Evolutionary conservation across 2,888 invertebrate species (phyloP).

Genomic region (Calameuta filiformis): DNA sequence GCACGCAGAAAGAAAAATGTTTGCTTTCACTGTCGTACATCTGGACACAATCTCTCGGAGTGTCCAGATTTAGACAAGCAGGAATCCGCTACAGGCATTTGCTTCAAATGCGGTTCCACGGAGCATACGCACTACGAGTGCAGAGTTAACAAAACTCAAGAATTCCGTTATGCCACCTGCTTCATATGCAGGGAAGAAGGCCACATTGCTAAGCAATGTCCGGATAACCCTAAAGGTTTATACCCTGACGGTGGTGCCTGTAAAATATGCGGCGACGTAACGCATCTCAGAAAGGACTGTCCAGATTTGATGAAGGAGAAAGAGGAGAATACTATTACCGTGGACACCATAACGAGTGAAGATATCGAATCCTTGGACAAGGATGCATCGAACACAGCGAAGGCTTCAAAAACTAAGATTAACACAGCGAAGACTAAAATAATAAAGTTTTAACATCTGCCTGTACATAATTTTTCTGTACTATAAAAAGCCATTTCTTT

Average conservation of each 20-base stretch:
- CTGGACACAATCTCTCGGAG: slow-evolving; percentile 83
- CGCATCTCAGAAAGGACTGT: slow-evolving; percentile 86
- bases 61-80: slow-evolving; percentile 78
- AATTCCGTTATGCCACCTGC: slow-evolving; percentile 86
- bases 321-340: slow-evolving; percentile 51
- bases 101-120: slow-evolving; percentile 91
- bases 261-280: slow-evolving; percentile 85
- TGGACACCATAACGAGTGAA: slow-evolving; percentile 44
- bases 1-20: slow-evolving; percentile 76
- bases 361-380: slow-evolving; percentile 51
- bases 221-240: slow-evolving; percentile 86
- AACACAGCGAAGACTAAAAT: slow-evolving; percentile 45
- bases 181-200: slow-evolving; percentile 90
- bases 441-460: slow-evolving; percentile 49
- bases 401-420: slow-evolving; percentile 5
- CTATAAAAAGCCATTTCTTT: neutral
- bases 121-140: slow-evolving; percentile 85
- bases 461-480: slow-evolving; percentile 1
- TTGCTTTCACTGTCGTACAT: slow-evolving; percentile 83
- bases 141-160: slow-evolving; percentile 74
- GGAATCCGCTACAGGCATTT: slow-evolving; percentile 75
- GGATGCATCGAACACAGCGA: slow-evolving; percentile 8
- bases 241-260: slow-evolving; percentile 89
- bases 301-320: slow-evolving; percentile 69
- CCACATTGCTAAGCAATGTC: slow-evolving; percentile 88